Conservation (phyloP, 1,140 invertebrate genomes). For the Rhizoglyphus robini region DNA sequence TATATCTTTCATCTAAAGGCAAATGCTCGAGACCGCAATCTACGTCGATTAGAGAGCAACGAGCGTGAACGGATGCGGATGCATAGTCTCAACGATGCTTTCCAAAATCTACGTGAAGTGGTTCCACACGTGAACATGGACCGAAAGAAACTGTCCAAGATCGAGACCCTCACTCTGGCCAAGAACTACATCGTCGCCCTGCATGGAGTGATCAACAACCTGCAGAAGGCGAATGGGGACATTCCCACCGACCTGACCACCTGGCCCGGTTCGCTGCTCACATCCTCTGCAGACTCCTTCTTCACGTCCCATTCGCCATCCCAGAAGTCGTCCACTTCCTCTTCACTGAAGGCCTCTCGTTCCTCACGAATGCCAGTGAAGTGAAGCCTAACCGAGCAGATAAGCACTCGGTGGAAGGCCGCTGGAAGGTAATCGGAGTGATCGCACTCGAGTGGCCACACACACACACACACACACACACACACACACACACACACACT, state of each 20-base stretch:
- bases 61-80: constrained; percentile 72
- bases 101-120: constrained; percentile 68
- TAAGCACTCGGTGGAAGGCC: too few relatives aligned
- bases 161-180: constrained; percentile 69
- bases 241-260: background rate
- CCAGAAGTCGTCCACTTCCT: too few relatives aligned
- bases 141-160: constrained; percentile 57
- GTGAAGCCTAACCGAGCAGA: too few relatives aligned
- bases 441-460: too few relatives aligned
- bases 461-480: background rate
- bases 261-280: too few relatives aligned
- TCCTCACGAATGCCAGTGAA: too few relatives aligned
- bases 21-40: constrained; percentile 67
- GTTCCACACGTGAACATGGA: constrained; percentile 75
- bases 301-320: too few relatives aligned
- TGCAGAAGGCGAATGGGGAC: background rate
- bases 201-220: too few relatives aligned
- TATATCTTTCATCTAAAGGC: too few relatives aligned
- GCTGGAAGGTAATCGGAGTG: too few relatives aligned
- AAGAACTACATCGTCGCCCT: constrained; percentile 81
- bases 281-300: too few relatives aligned
- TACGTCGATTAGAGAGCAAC: constrained; percentile 67
- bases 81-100: constrained; percentile 75
- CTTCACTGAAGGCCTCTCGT: too few relatives aligned
- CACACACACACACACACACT: background rate